Percentiles rank a stretch among this genome's conserved stretches.
These are phyloP conservation scores for Noctuana brunneofusca DNA, from an alignment of 2,888 invertebrate genomes.

Conservation along the genomic window DNA sequence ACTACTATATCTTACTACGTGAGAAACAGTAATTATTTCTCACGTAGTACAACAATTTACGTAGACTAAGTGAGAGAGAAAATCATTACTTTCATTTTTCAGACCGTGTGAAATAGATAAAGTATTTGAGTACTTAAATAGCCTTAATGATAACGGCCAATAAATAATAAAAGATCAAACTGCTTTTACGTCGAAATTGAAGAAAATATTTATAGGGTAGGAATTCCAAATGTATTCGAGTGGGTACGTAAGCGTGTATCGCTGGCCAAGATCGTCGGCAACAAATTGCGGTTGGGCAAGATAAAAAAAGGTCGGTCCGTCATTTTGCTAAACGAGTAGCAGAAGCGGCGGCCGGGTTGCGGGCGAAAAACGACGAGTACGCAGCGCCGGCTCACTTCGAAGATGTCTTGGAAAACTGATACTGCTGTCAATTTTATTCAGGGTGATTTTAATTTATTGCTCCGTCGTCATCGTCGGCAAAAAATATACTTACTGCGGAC, in stretches of 20 bases:
- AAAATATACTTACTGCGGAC: conserved; percentile 34
- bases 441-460: conserved; percentile 35
- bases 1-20: no score
- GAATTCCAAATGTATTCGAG: conserved; percentile 68
- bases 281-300: conserved; percentile 79
- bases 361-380: conserved; percentile 56
- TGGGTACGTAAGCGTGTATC: conserved; percentile 56
- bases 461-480: conserved; percentile 25
- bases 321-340: conserved; percentile 78
- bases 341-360: conserved; percentile 48
- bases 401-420: conserved; percentile 65
- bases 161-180: conserved; percentile 25
- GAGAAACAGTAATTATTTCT: background rate
- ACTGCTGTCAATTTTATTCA: conserved; percentile 60
- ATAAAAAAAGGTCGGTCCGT: conserved; percentile 81
- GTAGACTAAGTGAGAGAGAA: background rate
- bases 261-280: conserved; percentile 70
- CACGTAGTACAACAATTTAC: background rate
- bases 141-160: conserved; percentile 7
- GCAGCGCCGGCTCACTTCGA: conserved; percentile 31
- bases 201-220: conserved; percentile 66
- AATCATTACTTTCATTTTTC: background rate
- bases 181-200: conserved; percentile 41
- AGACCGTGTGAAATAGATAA: background rate
- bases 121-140: background rate